Conservation (phyloP, 2,113 vertebrate species). For the Progne subis region DNA sequence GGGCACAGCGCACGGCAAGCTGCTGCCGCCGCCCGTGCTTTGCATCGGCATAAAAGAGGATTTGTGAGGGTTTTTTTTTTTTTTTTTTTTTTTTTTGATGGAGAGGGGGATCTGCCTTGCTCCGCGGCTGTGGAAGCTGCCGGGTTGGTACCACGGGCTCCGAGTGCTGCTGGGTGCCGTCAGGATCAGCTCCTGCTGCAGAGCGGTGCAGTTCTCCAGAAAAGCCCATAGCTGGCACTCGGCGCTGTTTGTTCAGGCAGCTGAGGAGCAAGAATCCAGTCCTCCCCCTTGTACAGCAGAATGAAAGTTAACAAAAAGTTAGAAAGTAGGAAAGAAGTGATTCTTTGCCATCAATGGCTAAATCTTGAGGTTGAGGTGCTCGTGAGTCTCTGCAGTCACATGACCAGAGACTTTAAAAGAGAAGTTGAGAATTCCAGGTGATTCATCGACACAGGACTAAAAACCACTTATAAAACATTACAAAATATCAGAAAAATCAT, state of each 20-base stretch:
- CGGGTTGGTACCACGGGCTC: background rate
- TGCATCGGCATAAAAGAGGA: too few relatives aligned
- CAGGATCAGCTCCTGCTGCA: background rate
- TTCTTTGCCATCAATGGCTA: background rate
- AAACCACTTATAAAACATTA: background rate
- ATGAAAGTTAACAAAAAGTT: background rate
- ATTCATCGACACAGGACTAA: background rate
- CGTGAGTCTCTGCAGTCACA: fast-evolving
- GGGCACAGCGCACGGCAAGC: fast-evolving
- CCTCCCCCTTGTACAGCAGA: background rate
- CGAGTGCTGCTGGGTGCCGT: background rate
- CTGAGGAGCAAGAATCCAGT: background rate
- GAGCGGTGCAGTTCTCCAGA: background rate
- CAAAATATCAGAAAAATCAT: background rate
- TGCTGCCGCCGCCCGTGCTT: too few relatives aligned
- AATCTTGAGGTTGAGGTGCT: background rate
- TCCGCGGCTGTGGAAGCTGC: background rate
- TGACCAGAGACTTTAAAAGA: background rate
- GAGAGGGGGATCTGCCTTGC: background rate
- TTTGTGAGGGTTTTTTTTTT: background rate
- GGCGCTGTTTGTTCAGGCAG: background rate
- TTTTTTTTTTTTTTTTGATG: background rate
- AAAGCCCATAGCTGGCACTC: background rate
- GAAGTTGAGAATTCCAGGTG: background rate
- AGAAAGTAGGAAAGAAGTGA: background rate